These are phyloP conservation scores for Hyperoodon ampullatus DNA, from an alignment of 2,113 vertebrate species.

Conservation along the genomic window DNA sequence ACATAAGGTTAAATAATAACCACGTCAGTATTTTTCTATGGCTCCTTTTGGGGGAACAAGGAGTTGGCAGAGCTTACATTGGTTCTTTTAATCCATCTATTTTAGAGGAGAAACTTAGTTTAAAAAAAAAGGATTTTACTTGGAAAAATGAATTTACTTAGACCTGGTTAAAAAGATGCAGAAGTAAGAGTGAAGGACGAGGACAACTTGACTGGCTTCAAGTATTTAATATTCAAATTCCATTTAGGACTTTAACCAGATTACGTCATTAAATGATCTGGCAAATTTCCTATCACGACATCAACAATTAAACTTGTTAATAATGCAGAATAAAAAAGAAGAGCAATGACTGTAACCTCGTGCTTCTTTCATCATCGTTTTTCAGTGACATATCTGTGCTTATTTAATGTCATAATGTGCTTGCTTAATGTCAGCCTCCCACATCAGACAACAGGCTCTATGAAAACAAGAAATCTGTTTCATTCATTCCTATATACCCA, in stretches of 20 bases:
- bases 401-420: not conserved
- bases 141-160: conserved; percentile 37
- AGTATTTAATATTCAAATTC: conserved; percentile 6
- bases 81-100: not conserved
- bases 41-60: not conserved
- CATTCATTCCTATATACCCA: not conserved
- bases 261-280: not conserved
- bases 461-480: not conserved
- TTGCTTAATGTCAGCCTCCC: not conserved
- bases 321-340: not conserved
- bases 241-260: not conserved
- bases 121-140: not conserved
- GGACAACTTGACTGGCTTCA: not conserved
- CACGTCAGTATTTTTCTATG: not conserved
- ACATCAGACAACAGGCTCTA: not conserved
- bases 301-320: not conserved
- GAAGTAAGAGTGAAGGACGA: not conserved
- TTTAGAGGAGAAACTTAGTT: conserved; percentile 7
- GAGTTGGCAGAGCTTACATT: not conserved
- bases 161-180: not conserved
- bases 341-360: not conserved
- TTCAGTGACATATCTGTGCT: not conserved
- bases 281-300: not conserved
- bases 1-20: not conserved
- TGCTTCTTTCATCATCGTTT: not conserved